Base-by-base conservation (phyloP, 2,797 vertebrate genomes). In the Girardinus metallicus region DNA sequence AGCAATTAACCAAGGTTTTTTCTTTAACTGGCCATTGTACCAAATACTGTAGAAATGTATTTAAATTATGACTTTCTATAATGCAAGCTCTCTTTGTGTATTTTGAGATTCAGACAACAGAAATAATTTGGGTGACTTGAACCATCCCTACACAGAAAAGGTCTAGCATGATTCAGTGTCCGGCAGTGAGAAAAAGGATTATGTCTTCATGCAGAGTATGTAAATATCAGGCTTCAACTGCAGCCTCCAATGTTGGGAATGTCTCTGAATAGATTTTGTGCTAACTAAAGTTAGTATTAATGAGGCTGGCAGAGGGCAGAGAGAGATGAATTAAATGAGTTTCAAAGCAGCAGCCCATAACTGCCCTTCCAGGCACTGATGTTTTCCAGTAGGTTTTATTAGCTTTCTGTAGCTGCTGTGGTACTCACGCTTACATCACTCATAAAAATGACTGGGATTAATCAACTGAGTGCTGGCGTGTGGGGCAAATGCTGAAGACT, bases 371-470 rank as follows among this genome's bases (percentile, higher is more conserved):
- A 89, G 88, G 83, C 74, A 71, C 79, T 78, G 87, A 84, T 49
- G 75, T 86, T 91, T 85, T 89, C 88, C 76, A 15, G 82, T 68
- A 82, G 80, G 83, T 62, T 91, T 93, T 91, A 94, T 94, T 93
- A 92, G 88, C 88, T 88, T 82, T 85, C 84, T 83, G 73, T 75
- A 80, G 81, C 84, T 81, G 51, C 81, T 31, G 76, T 87, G 82
- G 83, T 55, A 80, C 66, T 23, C 75, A 26, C 79, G 88, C 90
- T 78, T 89, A 82, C 88, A 94, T 95, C 92, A 91, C 88, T 95
- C 94, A 91, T 85, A 84, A 82, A 94, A 92, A 95, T 92, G 82
- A 90, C 87, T 93, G 88, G 87, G 92, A 93, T 94, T 94, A 93
- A 95, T 95, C 94, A 92, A 92, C 81, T 89, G 90, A 95, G 93